Evolutionary conservation across 1,140 invertebrate genomes (phyloP), one percentile per base, ranked within the genome.

Genomic region (Lepidurus apus): DNA sequence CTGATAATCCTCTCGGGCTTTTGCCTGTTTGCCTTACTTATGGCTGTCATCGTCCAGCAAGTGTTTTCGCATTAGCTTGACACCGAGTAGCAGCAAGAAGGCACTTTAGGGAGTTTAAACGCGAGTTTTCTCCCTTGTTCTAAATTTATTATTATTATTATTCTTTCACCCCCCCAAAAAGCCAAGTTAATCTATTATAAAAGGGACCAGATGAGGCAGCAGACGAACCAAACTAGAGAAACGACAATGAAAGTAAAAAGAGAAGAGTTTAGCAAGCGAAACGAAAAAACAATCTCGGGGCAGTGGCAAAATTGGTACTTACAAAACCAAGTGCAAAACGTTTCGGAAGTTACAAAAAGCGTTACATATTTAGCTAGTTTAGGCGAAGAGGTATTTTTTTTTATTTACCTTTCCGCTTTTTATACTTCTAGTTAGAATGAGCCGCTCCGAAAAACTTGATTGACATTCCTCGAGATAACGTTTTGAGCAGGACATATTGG

Each of bases 1-100:
- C 85, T 89, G 78, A 86, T 92, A 74, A 88, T 91, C 82, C 85
- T 92, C 43, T 83, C 86, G 76, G 86, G 86, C 47, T 89, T 93
- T 84, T 87, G 88, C 47, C 76, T 91, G 79, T 82, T 91, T 81
- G 90, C 90, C 78, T 86, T 92, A 80, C 81, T 90, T 77, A 86
- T 91, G 80, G 90, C 91, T 65, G 87, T 88, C 74, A 79, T 90
- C 77, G 86, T 88, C 76, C 85, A 90, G 81, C 86, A 89, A 79
- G 80, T 87, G 73, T 82, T 87, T 77, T 81, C 81, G 13, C 83
- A 83, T 65, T 65, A 65, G 21, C 17, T 7, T n/a, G 21, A n/a
- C 17, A 65, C 21, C 4, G 34, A 65, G 53, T 65, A 21, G 21
- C 13, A 17, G 21, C 53, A 65, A 65, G 53, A 65, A 3, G 2